These are phyloP conservation scores for Yasuhikotakia modesta DNA, from an alignment of 2,797 vertebrate species.

Conservation along the genomic window DNA sequence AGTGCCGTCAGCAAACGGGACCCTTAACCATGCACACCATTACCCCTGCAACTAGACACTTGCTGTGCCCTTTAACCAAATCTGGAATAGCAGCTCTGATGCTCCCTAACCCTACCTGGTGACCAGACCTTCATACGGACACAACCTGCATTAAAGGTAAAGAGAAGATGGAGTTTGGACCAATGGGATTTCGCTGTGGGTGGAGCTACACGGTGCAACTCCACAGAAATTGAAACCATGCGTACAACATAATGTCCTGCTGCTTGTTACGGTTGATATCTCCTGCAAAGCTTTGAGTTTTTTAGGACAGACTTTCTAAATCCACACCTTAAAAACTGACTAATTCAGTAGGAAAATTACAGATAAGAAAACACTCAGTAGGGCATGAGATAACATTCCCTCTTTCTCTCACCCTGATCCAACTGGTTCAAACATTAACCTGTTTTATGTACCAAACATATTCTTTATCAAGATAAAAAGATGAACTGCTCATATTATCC, in stretches of 20 bases:
- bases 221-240: no score
- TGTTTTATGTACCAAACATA: constrained; percentile 10
- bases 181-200: no score
- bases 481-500: constrained; percentile 9
- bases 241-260: no score
- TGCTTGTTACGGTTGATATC: neutral
- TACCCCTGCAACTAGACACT: constrained; percentile 66
- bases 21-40: constrained; percentile 35
- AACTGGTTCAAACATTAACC: neutral
- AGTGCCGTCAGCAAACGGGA: constrained; percentile 38
- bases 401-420: constrained; percentile 10
- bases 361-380: neutral
- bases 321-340: neutral
- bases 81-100: constrained; percentile 38
- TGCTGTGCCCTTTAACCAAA: constrained; percentile 68
- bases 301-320: neutral
- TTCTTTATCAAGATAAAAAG: constrained; percentile 15
- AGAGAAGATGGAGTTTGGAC: no score
- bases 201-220: no score
- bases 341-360: constrained; percentile 1
- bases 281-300: neutral
- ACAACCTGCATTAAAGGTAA: neutral
- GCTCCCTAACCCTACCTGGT: constrained; percentile 14
- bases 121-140: neutral
- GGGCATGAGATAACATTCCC: neutral